A percentile compares a stretch with the other conserved stretches of the same genome.
Conservation (phyloP, 2,113 vertebrate species). For the Tychaedon coryphoeus region DNA sequence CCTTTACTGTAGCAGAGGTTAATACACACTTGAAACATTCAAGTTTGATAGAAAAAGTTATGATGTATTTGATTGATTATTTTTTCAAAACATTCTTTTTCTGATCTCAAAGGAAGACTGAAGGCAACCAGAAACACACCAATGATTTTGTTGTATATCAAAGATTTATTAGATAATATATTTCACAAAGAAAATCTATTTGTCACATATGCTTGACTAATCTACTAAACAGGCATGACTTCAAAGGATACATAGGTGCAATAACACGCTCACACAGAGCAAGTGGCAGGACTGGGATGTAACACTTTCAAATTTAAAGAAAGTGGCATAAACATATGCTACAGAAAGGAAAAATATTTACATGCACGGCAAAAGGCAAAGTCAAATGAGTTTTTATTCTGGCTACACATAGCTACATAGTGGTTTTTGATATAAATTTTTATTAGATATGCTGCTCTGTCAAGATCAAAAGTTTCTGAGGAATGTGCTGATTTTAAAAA, state of each 20-base stretch:
- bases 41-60: background rate
- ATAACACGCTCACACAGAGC: background rate
- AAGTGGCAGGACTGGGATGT: slow-evolving; percentile 23
- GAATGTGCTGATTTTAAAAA: slow-evolving; percentile 5
- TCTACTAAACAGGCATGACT: slow-evolving; percentile 36
- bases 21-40: slow-evolving; percentile 2
- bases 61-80: background rate
- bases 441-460: background rate
- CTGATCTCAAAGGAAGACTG: slow-evolving; percentile 44
- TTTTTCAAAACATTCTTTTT: slow-evolving; percentile 53
- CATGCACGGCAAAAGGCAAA: background rate
- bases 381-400: background rate
- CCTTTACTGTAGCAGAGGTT: background rate
- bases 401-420: background rate
- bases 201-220: slow-evolving; percentile 53
- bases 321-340: background rate
- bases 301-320: slow-evolving; percentile 15
- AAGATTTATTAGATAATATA: slow-evolving; percentile 34
- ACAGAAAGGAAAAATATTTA: background rate
- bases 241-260: slow-evolving; percentile 37
- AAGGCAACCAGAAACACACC: slow-evolving; percentile 23
- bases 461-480: slow-evolving; percentile 35
- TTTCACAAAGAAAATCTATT: slow-evolving; percentile 50
- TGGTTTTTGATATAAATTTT: background rate
- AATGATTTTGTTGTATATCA: background rate